Conservation (phyloP, 2,797 vertebrate genomes). For the Hemibagrus guttatus region DNA sequence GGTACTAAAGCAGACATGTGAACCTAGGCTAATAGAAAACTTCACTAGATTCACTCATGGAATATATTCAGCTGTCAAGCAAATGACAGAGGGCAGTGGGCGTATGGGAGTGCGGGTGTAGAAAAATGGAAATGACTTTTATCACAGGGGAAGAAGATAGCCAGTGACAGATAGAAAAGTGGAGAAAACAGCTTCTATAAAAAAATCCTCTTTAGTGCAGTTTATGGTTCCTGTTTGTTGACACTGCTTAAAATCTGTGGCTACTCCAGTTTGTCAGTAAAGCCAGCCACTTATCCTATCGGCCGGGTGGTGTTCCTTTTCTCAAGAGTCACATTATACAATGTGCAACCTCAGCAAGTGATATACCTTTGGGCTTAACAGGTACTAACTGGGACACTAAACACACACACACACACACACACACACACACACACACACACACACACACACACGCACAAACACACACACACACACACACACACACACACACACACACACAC, state of each 20-base stretch:
- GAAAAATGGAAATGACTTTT: slow-evolving; percentile 29
- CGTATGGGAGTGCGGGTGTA: slow-evolving; percentile 14
- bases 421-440: background rate
- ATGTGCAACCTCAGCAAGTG: slow-evolving; percentile 54
- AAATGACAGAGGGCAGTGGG: slow-evolving; percentile 31
- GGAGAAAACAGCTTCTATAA: slow-evolving; percentile 21
- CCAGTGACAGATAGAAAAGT: slow-evolving; percentile 20
- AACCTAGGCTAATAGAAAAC: slow-evolving; percentile 68
- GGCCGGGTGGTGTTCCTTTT: slow-evolving; percentile 46
- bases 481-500: background rate
- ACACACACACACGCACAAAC: background rate
- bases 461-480: background rate
- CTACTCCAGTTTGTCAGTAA: slow-evolving; percentile 51
- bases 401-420: background rate
- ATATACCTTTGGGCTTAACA: slow-evolving; percentile 46
- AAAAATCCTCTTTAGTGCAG: slow-evolving; percentile 41
- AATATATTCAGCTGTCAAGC: slow-evolving; percentile 61
- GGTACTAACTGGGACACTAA: slow-evolving; percentile 48
- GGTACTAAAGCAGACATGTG: slow-evolving; percentile 40
- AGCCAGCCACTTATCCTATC: slow-evolving; percentile 51
- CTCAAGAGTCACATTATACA: slow-evolving; percentile 44
- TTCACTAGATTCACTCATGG: slow-evolving; percentile 60
- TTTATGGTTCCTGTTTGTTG: slow-evolving; percentile 47
- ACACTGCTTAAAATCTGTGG: slow-evolving; percentile 51
- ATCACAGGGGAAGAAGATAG: slow-evolving; percentile 22